These are phyloP conservation scores for Pelecanoides urinatrix DNA, from an alignment of 2,113 vertebrate genomes.

Conservation along the genomic window DNA sequence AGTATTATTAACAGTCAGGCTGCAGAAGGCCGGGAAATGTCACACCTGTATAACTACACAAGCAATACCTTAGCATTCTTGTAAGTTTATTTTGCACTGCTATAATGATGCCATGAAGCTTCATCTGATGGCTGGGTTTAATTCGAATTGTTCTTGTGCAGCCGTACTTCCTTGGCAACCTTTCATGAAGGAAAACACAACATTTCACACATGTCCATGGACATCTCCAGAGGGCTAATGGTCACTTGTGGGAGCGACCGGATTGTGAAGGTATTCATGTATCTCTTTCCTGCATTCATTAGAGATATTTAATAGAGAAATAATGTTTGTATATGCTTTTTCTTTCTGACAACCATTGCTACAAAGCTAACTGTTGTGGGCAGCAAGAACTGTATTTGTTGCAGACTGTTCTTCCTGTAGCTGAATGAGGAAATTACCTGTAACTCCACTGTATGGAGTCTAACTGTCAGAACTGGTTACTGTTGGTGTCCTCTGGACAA, in stretches of 20 bases:
- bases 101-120: not conserved
- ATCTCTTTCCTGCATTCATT: not conserved
- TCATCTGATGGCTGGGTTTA: not conserved
- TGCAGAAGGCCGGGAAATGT: not conserved
- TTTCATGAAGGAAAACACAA: conserved; percentile 99
- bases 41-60: not conserved
- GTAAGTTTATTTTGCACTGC: not conserved
- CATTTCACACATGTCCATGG: conserved; percentile 96
- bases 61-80: not conserved
- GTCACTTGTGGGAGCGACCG: conserved; percentile 94
- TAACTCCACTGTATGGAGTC: not conserved
- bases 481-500: not conserved
- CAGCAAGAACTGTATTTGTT: not conserved
- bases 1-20: not conserved
- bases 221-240: conserved; percentile 91
- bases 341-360: not conserved
- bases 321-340: not conserved
- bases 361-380: not conserved
- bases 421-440: not conserved
- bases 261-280: conserved; percentile 87
- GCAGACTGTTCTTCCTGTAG: not conserved
- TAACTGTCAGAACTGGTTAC: not conserved
- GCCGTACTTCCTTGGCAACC: conserved; percentile 90
- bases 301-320: not conserved
- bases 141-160: conserved; percentile 54